Evolutionary conservation across 2,888 invertebrate species (phyloP), one percentile per base, ranked within the genome.

Genomic region (Drosophila lacicola): DNA sequence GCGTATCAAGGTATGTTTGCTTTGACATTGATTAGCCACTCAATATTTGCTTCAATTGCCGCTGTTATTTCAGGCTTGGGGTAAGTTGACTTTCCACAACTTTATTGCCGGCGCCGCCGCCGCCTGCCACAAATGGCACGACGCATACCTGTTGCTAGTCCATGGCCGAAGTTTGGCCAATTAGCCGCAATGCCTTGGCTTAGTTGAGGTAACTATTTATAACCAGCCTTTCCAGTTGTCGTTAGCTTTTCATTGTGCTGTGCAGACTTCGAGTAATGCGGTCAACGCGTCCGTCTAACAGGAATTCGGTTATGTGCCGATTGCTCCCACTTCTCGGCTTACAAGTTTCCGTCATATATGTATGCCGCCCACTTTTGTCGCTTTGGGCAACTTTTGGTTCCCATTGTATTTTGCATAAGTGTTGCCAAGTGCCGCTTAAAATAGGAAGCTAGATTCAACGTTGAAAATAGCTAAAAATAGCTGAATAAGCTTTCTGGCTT

Each of bases 161-260:
- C 74, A 80, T 67, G 69, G 78, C 69, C 78, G 64, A 56, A 51
- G 70, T 41, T 53, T 46, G 50, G 66, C 66, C 78, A 78, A 78
- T 78, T 80, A 80, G 80, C 55, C 73, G 72, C 64, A 68, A 62
- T 70, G 81, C 81, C 81, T 78, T 80, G 81, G 78, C 74, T 65
- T 68, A 80, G 78, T 80, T 70, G 81, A 73, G 78, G 74, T 80
- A 76, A 80, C 78, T 65, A 73, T 78, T 80, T 70, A 73, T 73
- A 80, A 73, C 74, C 50, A 70, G 79, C 67, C 68, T 64, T 64
- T 78, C 79, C 81, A 79, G 81, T 78, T 78, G 67, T 70, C 50
- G 50, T 57, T 65, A 41, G 55, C 53, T 61, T 58, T 51, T 53
- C 33, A 19, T 45, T 36, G 13, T 21, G n/a, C 58, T 57, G 36